phyloP scores from a whole-genome alignment of 2,797 vertebrate species.

The Urosaurus nigricauda region DNA sequence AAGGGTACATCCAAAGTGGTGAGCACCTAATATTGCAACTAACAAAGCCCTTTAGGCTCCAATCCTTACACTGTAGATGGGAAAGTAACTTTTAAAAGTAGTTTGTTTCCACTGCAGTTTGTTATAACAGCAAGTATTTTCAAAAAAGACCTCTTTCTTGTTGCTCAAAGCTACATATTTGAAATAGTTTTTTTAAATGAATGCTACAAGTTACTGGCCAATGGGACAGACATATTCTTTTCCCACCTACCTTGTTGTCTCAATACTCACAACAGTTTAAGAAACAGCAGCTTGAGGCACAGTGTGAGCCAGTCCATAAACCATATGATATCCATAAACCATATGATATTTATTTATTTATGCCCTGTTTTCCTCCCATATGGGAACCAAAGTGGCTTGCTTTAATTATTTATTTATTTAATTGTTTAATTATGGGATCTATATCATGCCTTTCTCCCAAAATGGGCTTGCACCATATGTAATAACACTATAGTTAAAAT shows the following conservation, averaged over 20 bases:
- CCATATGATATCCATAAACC: not conserved
- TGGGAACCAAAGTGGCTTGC: no score
- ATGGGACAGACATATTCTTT: not conserved
- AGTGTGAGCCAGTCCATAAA: not conserved
- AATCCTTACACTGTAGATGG: not conserved
- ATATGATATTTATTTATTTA: not conserved
- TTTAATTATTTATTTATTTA: no score
- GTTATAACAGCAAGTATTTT: not conserved
- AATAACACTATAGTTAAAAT: no score
- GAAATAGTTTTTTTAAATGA: not conserved
- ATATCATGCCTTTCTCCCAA: no score
- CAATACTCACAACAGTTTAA: not conserved
- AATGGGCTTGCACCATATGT: no score
- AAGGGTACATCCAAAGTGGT: slow-evolving; percentile 12
- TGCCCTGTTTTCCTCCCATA: no score
- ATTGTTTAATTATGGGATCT: no score
- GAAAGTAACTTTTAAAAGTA: not conserved
- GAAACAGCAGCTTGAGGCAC: not conserved
- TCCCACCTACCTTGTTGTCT: not conserved
- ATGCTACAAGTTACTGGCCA: not conserved
- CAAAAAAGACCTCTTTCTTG: not conserved
- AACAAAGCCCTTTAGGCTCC: not conserved
- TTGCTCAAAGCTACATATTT: not conserved
- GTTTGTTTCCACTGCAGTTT: not conserved
- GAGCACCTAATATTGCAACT: not conserved